Evolutionary conservation across 92 coral and sea anemone species (phyloP), one percentile per base, ranked within the genome.

Genomic region (Parazoanthus swiftii): DNA sequence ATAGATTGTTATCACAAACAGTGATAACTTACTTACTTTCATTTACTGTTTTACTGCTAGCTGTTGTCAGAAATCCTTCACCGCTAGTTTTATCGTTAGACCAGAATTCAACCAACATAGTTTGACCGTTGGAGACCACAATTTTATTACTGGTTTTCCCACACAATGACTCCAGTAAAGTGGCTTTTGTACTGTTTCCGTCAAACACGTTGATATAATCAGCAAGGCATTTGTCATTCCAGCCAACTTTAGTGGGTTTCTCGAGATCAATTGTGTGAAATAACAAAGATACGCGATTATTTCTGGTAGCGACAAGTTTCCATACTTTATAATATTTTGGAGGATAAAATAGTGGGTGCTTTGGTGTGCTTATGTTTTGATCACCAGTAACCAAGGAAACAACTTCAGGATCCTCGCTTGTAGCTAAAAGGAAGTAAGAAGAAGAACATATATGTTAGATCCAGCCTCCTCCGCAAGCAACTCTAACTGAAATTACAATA

Each of bases 251-350:
- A 78, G 50, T 4, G 25, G 63, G 81, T 13, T 35, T 51, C 71
- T 80, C 71, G 11, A 80, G 71, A 29, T 80, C 84, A 54, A 80
- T 56, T 36, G 42, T 29, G 71, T 80, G 84, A 80, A 80, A 26
- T 0, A 80, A 4, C 71, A 80, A 80, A 15, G 26, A 56, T 1
- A 80, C 70, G 16, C 84, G 71, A 13, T 80, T 71, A 7, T 54
- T 58, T 56, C 8, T 13, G 10, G 70, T 20, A 7, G 71, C 71
- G 1, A n/a, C 43, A 14, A 80, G 71, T 80, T 80, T 80, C 84
- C 84, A 80, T 35, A 16, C n/a, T 80, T 35, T 43, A 35, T 54
- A 14, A 35, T 16, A 33, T 18, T 6, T 33, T 35, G 67, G 71
- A 80, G 71, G 84, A 23, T 36, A 56, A 29, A 70, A 46, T 43